phyloP scores from a whole-genome alignment of 2,888 invertebrate genomes.

The Anthoptus insignis region DNA sequence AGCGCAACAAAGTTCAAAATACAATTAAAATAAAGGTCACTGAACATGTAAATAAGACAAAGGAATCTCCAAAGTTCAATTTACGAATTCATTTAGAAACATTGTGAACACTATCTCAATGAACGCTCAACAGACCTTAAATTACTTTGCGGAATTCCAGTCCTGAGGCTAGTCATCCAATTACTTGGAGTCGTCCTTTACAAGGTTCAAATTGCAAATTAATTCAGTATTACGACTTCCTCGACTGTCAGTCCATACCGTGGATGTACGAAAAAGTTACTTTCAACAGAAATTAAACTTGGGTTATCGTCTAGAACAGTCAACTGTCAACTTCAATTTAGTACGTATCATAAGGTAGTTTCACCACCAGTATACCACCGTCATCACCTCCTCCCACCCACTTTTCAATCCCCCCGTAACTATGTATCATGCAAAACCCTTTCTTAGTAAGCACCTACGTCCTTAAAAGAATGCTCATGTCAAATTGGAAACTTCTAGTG shows the following conservation, averaged over 20 bases:
- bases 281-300: conserved; percentile 1
- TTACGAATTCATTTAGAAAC: conserved; percentile 13
- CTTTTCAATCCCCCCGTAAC: too few relatives aligned
- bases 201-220: conserved; percentile 34
- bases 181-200: conserved; percentile 27
- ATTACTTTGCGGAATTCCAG: conserved; percentile 29
- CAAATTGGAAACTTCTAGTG: too few relatives aligned
- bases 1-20: too few relatives aligned
- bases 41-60: not conserved
- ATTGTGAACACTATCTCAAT: conserved; percentile 23
- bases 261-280: not conserved
- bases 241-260: not conserved
- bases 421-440: too few relatives aligned
- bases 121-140: conserved; percentile 25
- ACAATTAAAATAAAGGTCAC: not conserved
- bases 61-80: conserved; percentile 1
- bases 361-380: too few relatives aligned
- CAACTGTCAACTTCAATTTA: too few relatives aligned
- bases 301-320: too few relatives aligned
- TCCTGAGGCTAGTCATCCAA: conserved; percentile 33
- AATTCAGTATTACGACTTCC: conserved; percentile 30
- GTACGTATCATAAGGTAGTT: too few relatives aligned
- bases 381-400: too few relatives aligned
- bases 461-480: too few relatives aligned
- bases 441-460: too few relatives aligned